Conservation (phyloP, 1,140 invertebrate species). For the Drosophila repleta region DNA sequence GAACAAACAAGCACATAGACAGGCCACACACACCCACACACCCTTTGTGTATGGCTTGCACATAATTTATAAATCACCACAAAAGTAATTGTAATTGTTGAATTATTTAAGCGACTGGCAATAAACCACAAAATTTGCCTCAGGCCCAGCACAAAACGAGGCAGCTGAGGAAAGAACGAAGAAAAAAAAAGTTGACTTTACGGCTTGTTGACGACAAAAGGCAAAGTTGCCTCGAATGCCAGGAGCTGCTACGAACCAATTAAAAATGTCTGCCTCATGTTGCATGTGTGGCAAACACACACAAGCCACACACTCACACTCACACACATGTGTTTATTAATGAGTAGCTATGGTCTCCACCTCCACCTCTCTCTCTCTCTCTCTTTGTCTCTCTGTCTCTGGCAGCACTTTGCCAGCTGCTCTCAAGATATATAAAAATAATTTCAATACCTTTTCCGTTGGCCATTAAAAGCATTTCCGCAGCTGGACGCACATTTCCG, state of each 20-base stretch:
- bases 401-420: conserved; percentile 29
- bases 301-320: background rate
- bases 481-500: conserved; percentile 47
- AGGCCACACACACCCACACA: conserved; percentile 8
- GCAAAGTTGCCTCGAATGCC: conserved; percentile 12
- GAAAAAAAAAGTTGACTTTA: conserved; percentile 45
- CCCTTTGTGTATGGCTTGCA: conserved; percentile 11
- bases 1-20: conserved; percentile 30
- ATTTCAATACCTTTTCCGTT: conserved; percentile 70
- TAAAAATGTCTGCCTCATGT: conserved; percentile 54
- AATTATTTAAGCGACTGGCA: conserved; percentile 61
- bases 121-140: conserved; percentile 54
- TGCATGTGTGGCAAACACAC: conserved; percentile 11
- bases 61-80: conserved; percentile 65
- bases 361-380: no score
- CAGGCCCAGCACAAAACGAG: conserved; percentile 8
- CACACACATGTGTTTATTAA: conserved; percentile 36
- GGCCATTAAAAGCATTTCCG: conserved; percentile 63
- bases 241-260: conserved; percentile 40
- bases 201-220: conserved; percentile 50
- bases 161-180: background rate
- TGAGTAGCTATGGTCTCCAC: conserved; percentile 25
- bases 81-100: conserved; percentile 67
- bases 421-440: conserved; percentile 55
- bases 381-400: background rate